Base-by-base conservation (phyloP, 2,113 vertebrate species). In the Gallinago paraguaiae region DNA sequence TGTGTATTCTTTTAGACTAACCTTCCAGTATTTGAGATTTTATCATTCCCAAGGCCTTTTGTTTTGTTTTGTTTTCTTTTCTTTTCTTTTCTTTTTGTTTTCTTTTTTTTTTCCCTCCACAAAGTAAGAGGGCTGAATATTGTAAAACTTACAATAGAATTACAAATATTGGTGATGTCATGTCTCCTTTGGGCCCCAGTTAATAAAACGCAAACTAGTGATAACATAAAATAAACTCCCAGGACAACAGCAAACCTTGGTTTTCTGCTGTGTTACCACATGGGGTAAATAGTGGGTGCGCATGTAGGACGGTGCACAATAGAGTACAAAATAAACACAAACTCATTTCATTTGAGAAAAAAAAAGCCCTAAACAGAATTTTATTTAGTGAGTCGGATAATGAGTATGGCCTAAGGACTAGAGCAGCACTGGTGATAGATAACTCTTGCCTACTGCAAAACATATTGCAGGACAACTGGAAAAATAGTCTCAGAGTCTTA, bases 301-400 rank as follows among this genome's bases (percentile, higher is more conserved):
- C 78, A n/a, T 90, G 82, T 86, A 46, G 43, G 20, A 60, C 35
- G 37, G 80, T 92, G 63, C 57, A 76, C 45, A 75, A 17, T 16
- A 43, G 87, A 97, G 64, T 75, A 85, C 48, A 91, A 97, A 86
- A 84, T 76, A 71, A 95, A 95, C 64, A 88, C 25, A 88, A 56
- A 88, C 45, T 95, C 74, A 84, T 93, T 96, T 92, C 54, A 89
- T 82, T 76, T 89, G 53, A 89, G 78, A 75, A 28, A 27, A 11
- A 93, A 6, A 96, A 94, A 74, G 8, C 50, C 69, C 76, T 95
- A 91, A 96, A 74, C 71, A 78, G 50, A 60, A 97, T 72, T 91
- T 75, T 93, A 88, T 95, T 96, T 91, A 86, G 75, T 82, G 74
- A 94, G 64, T 94, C 94, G 75, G 94, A 90, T 80, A 86, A 67